Evolutionary conservation across 2,113 vertebrate genomes (phyloP).

Genomic region (Rhegmatorhina hoffmannsi): DNA sequence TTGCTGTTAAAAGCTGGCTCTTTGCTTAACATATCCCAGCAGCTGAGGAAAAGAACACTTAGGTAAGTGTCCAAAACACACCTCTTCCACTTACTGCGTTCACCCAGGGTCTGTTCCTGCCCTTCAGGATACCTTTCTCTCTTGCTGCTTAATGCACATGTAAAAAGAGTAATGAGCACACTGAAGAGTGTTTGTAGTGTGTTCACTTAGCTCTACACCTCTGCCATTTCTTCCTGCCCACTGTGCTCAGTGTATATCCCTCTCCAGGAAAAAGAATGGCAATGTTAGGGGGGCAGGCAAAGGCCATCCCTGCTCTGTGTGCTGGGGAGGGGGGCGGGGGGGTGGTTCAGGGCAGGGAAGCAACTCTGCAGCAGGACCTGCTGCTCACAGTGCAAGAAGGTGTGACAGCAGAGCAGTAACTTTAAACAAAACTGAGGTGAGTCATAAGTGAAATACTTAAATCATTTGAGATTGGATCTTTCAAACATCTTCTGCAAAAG

Average conservation of each 20-base stretch:
- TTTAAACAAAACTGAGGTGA: not conserved
- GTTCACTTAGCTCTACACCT: not conserved
- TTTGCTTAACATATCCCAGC: not conserved
- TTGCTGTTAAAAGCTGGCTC: constrained; percentile 6
- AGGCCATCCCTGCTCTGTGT: not conserved
- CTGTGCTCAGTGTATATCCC: not conserved
- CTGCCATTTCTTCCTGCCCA: not conserved
- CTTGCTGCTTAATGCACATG: not conserved
- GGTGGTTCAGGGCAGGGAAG: not conserved
- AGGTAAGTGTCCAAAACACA: not conserved
- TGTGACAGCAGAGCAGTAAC: not conserved
- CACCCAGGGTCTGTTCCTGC: not conserved
- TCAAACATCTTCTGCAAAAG: not conserved
- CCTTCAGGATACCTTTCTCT: not conserved
- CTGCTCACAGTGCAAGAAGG: not conserved
- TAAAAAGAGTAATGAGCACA: not conserved
- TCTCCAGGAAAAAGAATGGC: not conserved
- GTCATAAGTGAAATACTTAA: not conserved
- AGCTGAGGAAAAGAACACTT: not conserved
- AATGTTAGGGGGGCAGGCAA: not conserved
- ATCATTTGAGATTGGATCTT: not conserved
- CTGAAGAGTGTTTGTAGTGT: not conserved
- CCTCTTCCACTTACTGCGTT: not conserved
- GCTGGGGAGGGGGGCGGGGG: not conserved
- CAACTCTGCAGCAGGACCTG: not conserved